These are phyloP conservation scores for Labeo rohita DNA, from an alignment of 2,113 vertebrate species.

Conservation along the genomic window DNA sequence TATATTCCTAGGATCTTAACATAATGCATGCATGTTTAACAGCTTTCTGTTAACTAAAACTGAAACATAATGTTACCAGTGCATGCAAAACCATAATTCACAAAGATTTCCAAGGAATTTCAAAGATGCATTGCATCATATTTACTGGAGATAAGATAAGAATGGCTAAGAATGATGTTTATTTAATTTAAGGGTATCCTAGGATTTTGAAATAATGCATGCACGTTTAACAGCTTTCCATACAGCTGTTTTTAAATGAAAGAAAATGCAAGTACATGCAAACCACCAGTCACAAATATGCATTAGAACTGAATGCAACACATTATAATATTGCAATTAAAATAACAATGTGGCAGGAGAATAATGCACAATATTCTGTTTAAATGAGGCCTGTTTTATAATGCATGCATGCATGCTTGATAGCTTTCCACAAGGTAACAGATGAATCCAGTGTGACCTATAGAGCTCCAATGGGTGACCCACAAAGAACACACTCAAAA, in stretches of 20 bases:
- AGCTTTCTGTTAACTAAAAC: too few species aligned
- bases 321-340: background rate
- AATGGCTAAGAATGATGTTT: too few species aligned
- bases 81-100: too few species aligned
- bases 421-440: background rate
- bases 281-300: background rate
- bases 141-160: too few species aligned
- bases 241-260: background rate
- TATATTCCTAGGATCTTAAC: background rate
- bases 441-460: background rate
- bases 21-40: background rate
- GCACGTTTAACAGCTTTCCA: background rate
- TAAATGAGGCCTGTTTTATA: background rate
- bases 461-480: background rate
- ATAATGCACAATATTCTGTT: background rate
- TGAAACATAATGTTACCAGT: too few species aligned
- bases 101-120: too few species aligned
- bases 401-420: background rate
- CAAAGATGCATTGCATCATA: too few species aligned
- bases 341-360: background rate
- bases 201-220: background rate
- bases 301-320: background rate
- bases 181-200: background rate
- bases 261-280: background rate
- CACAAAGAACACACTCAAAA: constrained; percentile 26